Evolutionary conservation across 2,888 invertebrate species (phyloP).

Genomic region (Lasioglossum figueresi): DNA sequence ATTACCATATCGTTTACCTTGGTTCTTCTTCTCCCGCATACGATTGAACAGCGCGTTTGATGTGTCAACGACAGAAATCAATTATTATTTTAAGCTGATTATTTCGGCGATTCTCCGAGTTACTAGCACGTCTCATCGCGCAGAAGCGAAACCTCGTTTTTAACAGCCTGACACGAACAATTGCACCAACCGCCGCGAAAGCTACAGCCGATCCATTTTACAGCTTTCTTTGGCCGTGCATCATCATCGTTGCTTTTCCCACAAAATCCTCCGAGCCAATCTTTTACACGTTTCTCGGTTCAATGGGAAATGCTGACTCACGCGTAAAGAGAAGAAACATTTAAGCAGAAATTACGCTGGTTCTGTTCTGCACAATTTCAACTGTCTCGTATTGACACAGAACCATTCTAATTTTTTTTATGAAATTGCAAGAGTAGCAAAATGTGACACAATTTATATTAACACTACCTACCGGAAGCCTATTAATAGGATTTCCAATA

Average conservation of each 20-base stretch:
- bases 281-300: neutral
- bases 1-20: too few relatives aligned
- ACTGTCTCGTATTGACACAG: too few relatives aligned
- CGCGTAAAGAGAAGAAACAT: neutral
- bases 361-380: neutral
- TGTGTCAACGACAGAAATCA: too few relatives aligned
- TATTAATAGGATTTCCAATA: too few relatives aligned
- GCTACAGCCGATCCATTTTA: neutral
- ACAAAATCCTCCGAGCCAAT: neutral
- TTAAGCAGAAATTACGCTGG: neutral
- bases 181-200: neutral
- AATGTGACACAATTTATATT: too few relatives aligned
- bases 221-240: neutral
- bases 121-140: neutral
- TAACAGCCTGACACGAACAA: neutral
- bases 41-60: too few relatives aligned
- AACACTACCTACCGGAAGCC: too few relatives aligned
- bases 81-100: too few relatives aligned
- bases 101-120: neutral
- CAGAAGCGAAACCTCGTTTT: neutral
- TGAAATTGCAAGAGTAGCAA: too few relatives aligned
- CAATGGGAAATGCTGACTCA: neutral
- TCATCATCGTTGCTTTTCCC: neutral
- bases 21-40: too few relatives aligned
- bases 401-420: too few relatives aligned